phyloP scores from a whole-genome alignment of 2,113 vertebrate genomes.

The Athene noctua region DNA sequence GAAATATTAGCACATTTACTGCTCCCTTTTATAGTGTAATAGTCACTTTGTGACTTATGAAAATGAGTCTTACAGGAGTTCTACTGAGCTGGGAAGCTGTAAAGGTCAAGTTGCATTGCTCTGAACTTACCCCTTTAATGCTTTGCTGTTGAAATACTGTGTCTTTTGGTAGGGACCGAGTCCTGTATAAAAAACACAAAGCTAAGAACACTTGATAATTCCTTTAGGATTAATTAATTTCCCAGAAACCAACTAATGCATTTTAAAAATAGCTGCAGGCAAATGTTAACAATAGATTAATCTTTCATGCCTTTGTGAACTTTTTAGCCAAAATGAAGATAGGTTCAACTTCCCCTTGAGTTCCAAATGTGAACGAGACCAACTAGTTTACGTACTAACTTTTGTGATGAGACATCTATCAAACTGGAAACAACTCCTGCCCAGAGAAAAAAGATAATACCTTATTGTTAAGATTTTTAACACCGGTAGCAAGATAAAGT shows the following conservation, averaged over 20 bases:
- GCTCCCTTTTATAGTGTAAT: neutral
- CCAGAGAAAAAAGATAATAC: neutral
- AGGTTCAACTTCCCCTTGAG: slow-evolving; percentile 6
- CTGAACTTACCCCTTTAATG: neutral
- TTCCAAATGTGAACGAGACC: neutral
- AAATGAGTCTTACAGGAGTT: slow-evolving; percentile 15
- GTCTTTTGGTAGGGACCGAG: neutral
- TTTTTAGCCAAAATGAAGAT: slow-evolving; percentile 13
- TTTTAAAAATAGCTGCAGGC: slow-evolving; percentile 50
- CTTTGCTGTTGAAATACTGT: neutral
- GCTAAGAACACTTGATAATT: slow-evolving; percentile 29
- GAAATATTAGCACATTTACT: slow-evolving; percentile 5
- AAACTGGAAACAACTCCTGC: neutral
- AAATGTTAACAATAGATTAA: slow-evolving; percentile 61
- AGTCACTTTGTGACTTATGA: neutral
- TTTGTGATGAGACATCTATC: neutral
- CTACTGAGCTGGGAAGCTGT: neutral
- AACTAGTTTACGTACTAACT: neutral
- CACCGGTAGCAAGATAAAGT: neutral
- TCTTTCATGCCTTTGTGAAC: slow-evolving; percentile 36
- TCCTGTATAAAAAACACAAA: neutral
- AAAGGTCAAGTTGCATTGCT: slow-evolving; percentile 23
- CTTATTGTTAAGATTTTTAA: neutral
- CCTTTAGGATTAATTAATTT: slow-evolving; percentile 62
- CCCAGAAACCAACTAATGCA: slow-evolving; percentile 27